These are phyloP conservation scores for Sceloporus tristichus DNA, from an alignment of 2,113 vertebrate species.

Conservation along the genomic window DNA sequence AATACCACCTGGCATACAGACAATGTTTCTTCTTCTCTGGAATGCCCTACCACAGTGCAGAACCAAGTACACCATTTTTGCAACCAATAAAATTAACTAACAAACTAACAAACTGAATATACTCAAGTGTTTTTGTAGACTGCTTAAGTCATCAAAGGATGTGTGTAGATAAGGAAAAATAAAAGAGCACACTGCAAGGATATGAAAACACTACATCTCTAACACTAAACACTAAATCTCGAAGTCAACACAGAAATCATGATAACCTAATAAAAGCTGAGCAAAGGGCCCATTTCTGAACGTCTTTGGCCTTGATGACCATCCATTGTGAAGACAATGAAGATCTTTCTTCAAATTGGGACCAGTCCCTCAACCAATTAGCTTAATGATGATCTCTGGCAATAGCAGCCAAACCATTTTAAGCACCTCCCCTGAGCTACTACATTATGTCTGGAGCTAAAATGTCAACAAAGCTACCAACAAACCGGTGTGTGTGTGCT, in stretches of 20 bases:
- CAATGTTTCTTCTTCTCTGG: constrained; percentile 44
- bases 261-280: not conserved
- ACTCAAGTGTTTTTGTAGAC: constrained; percentile 8
- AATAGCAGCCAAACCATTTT: not conserved
- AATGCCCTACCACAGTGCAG: constrained; percentile 42
- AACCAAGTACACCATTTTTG: constrained; percentile 48
- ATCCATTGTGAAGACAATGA: constrained; percentile 37
- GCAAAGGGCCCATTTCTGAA: constrained; percentile 3
- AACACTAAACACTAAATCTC: constrained; percentile 31
- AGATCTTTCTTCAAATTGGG: not conserved
- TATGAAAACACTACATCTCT: constrained; percentile 38
- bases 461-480: constrained; percentile 59
- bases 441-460: constrained; percentile 43
- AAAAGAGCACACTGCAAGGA: constrained; percentile 38
- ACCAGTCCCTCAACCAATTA: not conserved
- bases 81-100: constrained; percentile 43
- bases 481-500: not conserved
- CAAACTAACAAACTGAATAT: constrained; percentile 6
- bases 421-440: not conserved
- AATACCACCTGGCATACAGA: constrained; percentile 43
- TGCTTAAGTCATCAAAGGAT: constrained; percentile 35
- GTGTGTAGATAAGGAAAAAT: constrained; percentile 11
- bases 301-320: rapidly evolving
- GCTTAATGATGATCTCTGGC: not conserved
- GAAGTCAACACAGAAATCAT: constrained; percentile 38